Conservation (phyloP, 2,888 invertebrate species). For the Drosophila sordidula region DNA sequence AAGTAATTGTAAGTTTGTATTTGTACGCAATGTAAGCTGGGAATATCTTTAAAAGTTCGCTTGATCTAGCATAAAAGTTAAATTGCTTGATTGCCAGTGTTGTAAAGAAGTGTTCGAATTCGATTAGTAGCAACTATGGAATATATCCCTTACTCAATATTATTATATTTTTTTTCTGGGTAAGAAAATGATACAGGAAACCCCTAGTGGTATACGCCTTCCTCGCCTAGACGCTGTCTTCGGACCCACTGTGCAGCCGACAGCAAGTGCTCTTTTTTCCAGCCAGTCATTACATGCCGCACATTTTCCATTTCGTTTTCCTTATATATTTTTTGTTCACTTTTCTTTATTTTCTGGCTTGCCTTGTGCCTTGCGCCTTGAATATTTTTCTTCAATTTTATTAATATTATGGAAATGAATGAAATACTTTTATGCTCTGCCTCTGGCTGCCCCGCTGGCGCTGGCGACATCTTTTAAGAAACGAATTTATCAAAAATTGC, state of each 20-base stretch:
- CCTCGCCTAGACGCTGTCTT: too few species aligned
- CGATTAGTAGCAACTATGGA: too few species aligned
- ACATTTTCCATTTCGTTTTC: conserved; percentile 59
- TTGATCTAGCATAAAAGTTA: too few species aligned
- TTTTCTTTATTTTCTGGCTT: conserved; percentile 19
- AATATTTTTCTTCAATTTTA: conserved; percentile 80
- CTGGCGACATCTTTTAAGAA: conserved; percentile 57
- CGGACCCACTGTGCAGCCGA: conserved; percentile 30
- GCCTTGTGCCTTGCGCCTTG: conserved; percentile 53
- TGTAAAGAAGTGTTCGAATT: too few species aligned
- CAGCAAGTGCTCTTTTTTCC: conserved; percentile 5
- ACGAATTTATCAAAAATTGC: conserved; percentile 78
- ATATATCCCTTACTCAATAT: too few species aligned
- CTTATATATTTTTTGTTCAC: conserved; percentile 18
- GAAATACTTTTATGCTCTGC: conserved; percentile 63
- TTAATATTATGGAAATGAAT: conserved; percentile 82
- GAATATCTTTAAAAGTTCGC: too few species aligned
- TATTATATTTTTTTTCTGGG: too few species aligned
- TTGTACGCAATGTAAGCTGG: too few species aligned
- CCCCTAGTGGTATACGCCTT: too few species aligned
- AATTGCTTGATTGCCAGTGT: too few species aligned
- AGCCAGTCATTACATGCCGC: conserved; percentile 62
- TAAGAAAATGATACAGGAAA: too few species aligned
- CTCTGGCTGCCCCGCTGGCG: conserved; percentile 7
- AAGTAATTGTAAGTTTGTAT: too few species aligned